These are phyloP conservation scores for Nomada flava DNA, from an alignment of 2,888 invertebrate genomes.

Conservation along the genomic window DNA sequence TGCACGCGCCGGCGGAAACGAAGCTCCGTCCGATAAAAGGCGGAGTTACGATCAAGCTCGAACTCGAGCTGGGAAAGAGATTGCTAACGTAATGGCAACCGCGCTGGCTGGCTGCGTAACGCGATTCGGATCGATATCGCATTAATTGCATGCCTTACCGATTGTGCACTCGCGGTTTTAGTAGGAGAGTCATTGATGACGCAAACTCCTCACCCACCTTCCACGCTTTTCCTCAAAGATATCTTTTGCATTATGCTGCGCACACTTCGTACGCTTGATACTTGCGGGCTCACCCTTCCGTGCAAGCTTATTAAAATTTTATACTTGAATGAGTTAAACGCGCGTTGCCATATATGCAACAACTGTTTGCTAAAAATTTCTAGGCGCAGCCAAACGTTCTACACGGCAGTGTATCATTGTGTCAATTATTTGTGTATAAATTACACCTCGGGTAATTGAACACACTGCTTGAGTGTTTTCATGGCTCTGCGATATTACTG, in stretches of 20 bases:
- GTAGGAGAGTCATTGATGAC: conserved; percentile 43
- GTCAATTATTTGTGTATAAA: too few relatives aligned
- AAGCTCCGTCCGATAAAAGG: conserved; percentile 76
- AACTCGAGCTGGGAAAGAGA: conserved; percentile 60
- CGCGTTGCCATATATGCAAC: too few relatives aligned
- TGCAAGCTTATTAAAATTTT: not conserved
- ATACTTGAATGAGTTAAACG: not conserved
- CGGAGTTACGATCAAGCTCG: conserved; percentile 72
- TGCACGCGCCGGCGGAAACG: conserved; percentile 74
- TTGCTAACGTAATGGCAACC: conserved; percentile 58
- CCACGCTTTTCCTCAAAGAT: conserved; percentile 7
- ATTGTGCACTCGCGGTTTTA: conserved; percentile 69
- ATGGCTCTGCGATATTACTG: too few relatives aligned
- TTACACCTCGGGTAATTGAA: too few relatives aligned
- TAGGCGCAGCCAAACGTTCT: too few relatives aligned
- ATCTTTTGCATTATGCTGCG: not conserved
- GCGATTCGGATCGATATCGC: conserved; percentile 76
- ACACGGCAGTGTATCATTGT: too few relatives aligned
- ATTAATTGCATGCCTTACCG: conserved; percentile 77
- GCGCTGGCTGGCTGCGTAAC: conserved; percentile 54
- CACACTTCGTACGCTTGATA: not conserved
- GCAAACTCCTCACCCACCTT: conserved; percentile 25
- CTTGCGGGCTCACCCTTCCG: not conserved
- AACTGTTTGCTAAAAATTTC: not conserved
- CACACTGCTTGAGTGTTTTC: too few relatives aligned